These are phyloP conservation scores for Ctenicera cuprea DNA, from an alignment of 2,888 invertebrate species.

Conservation along the genomic window DNA sequence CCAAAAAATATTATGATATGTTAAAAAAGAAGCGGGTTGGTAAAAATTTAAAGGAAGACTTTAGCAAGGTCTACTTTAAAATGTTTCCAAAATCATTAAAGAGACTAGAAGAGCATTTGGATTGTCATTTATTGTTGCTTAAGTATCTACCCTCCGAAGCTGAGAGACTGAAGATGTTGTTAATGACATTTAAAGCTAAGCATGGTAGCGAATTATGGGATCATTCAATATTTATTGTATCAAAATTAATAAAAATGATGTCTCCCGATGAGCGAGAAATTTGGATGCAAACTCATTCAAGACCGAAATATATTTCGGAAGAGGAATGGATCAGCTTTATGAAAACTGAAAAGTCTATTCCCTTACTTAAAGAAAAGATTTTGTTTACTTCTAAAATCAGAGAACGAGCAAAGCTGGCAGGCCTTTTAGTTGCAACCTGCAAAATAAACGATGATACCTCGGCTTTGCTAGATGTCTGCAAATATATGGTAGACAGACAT, in stretches of 20 bases:
- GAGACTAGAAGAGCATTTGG: conserved; percentile 1
- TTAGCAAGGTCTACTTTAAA: conserved; percentile 32
- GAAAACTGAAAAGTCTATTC: conserved; percentile 39
- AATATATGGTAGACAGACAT: conserved; percentile 35
- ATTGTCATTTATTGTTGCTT: background rate
- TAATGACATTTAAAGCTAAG: conserved; percentile 16
- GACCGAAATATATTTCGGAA: conserved; percentile 13
- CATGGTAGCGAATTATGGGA: conserved; percentile 36
- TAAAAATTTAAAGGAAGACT: conserved; percentile 28
- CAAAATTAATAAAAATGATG: conserved; percentile 34
- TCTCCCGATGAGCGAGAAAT: conserved; percentile 29
- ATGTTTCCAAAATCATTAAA: conserved; percentile 36
- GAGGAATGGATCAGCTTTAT: conserved; percentile 35
- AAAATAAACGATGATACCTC: conserved; percentile 37
- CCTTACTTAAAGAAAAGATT: conserved; percentile 41
- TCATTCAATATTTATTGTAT: background rate
- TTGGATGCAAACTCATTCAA: conserved; percentile 21
- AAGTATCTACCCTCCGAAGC: background rate
- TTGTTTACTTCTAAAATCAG: conserved; percentile 18
- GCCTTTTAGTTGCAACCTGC: conserved; percentile 36
- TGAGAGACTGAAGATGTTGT: conserved; percentile 22
- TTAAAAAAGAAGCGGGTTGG: conserved; percentile 30
- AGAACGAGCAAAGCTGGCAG: conserved; percentile 17
- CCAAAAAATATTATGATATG: conserved; percentile 5
- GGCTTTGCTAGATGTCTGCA: conserved; percentile 34